Conservation (phyloP, 1,140 invertebrate genomes). For the Aphelinus certus region DNA sequence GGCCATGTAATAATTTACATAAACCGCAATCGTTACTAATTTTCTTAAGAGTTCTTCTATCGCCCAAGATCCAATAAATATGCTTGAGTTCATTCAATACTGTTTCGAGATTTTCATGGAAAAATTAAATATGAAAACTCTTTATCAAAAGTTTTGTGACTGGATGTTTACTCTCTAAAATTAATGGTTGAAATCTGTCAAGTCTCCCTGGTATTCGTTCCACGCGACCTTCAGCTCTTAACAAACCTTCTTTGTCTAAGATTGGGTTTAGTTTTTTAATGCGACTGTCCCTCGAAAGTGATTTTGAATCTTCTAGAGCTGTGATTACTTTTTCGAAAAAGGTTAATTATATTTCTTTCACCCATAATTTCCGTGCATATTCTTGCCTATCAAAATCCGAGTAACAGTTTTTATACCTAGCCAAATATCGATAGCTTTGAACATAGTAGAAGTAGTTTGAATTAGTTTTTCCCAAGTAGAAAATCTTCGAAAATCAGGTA, state of each 20-base stretch:
- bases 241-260: background rate
- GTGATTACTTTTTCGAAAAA: background rate
- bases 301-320: background rate
- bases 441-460: background rate
- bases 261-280: background rate
- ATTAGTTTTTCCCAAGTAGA: background rate
- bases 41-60: slow-evolving; percentile 23
- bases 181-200: background rate
- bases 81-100: slow-evolving; percentile 46
- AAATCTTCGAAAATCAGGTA: background rate
- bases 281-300: background rate
- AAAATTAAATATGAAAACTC: background rate
- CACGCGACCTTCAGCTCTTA: background rate
- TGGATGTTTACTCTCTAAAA: background rate
- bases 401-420: no score
- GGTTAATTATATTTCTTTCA: background rate
- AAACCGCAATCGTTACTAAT: background rate
- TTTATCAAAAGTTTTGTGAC: background rate
- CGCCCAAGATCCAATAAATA: slow-evolving; percentile 42
- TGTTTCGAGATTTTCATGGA: slow-evolving; percentile 27
- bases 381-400: background rate
- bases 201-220: background rate
- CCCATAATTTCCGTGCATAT: background rate
- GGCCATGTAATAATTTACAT: background rate
- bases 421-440: background rate